Evolutionary conservation across 2,113 vertebrate species (phyloP).

Genomic region (Nerophis ophidion): DNA sequence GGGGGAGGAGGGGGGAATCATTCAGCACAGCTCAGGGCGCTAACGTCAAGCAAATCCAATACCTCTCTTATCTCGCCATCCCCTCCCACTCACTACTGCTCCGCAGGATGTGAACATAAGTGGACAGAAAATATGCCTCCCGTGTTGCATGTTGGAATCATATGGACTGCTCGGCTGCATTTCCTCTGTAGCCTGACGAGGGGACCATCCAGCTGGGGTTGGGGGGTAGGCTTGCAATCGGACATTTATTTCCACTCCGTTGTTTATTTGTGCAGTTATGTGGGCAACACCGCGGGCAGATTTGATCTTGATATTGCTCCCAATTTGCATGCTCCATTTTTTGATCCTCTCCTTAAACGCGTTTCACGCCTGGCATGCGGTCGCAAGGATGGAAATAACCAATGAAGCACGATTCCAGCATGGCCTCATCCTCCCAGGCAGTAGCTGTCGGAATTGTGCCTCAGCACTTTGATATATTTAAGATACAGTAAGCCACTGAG

Average conservation of each 20-base stretch:
- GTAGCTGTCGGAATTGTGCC: conserved; percentile 45
- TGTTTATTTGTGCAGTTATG: conserved; percentile 4
- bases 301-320: conserved; percentile 3
- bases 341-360: conserved; percentile 10
- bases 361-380: conserved; percentile 16
- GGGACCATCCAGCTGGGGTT: conserved; percentile 13
- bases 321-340: conserved; percentile 8
- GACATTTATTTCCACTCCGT: conserved; percentile 14
- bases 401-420: conserved; percentile 34
- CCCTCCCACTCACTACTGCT: conserved; percentile 75
- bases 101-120: conserved; percentile 51
- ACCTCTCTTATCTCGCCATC: conserved; percentile 60
- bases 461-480: conserved; percentile 60
- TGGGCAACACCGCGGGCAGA: conserved; percentile 12
- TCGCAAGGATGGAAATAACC: conserved; percentile 39
- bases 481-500: conserved; percentile 55
- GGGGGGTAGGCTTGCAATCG: conserved; percentile 15
- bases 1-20: conserved; percentile 36
- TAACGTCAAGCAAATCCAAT: conserved; percentile 60
- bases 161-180: conserved; percentile 42
- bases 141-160: conserved; percentile 30
- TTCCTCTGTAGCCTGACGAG: conserved; percentile 33
- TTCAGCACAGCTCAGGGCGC: conserved; percentile 46
- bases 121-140: conserved; percentile 28
- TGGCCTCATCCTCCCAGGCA: conserved; percentile 62